Base-by-base conservation (phyloP, 2,888 invertebrate genomes). In the Yponomeuta cagnagella region DNA sequence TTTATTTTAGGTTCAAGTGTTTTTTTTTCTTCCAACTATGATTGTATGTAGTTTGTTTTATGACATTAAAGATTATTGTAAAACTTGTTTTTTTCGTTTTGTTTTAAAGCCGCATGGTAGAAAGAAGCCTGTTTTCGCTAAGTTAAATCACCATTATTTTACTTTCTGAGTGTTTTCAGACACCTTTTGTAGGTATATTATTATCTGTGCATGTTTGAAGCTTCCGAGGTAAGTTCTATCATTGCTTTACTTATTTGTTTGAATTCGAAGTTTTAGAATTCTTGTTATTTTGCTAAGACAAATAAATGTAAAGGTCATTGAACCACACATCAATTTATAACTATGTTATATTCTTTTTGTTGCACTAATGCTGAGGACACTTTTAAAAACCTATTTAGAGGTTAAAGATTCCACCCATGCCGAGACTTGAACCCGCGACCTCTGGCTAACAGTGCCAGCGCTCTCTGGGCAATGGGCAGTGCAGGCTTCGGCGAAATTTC, bases 61-160 rank as follows among this genome's bases (percentile, higher is more conserved):
- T 82, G 79, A 82, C 79, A 88, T 89, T 88, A 88, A 87, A 89
- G 82, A 87, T 84, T 88, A 87, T 88, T 89, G 79, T 84, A 82
- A 83, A 82, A 78, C 76, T 85, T 81, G 74, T 75, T 74, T 77
- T 73, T 79, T 81, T 79, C 75, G 73, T 69, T 48, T 65, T 37
- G 15, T 58, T 30, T 70, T 76, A 82, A 84, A 85, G 63, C 64
- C 68, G 89, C 90, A 91, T 90, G 89, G 88, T 89, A 88, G 84
- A 48, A 76, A 73, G 71, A 68, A 71, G 70, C 72, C 71, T 72
- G 71, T 73, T 74, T 71, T 76, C 30, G 31, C 65, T 65, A 65
- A 65, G 48, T 72, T 74, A 75, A 15, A 58, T 58, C 52, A 58
- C 52, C 8, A 43, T 33, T 33, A 33, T 5, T 33, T 52, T 52